phyloP scores from a whole-genome alignment of 2,113 vertebrate species.

The Siphamia tubifer region DNA sequence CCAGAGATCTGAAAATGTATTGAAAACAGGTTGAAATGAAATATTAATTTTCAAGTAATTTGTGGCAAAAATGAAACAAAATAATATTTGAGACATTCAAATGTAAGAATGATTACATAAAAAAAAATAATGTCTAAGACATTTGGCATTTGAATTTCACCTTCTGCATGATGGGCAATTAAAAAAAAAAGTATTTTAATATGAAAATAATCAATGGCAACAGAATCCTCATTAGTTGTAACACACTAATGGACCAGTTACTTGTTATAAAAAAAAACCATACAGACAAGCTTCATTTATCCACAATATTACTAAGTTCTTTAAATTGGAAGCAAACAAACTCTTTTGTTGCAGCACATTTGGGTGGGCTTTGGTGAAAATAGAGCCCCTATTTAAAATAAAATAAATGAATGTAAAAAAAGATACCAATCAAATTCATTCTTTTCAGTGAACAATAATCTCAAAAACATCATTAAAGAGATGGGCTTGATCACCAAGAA shows the following conservation, averaged over 20 bases:
- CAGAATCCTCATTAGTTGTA: not conserved
- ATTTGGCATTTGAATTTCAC: not conserved
- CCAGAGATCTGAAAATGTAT: no score
- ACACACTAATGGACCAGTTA: not conserved
- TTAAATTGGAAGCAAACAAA: not conserved
- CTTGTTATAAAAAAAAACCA: not conserved
- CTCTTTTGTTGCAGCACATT: slow-evolving; percentile 6
- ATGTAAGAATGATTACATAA: not conserved
- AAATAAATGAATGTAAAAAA: slow-evolving; percentile 47
- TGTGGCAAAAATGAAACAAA: no score
- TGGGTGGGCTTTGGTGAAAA: slow-evolving; percentile 14
- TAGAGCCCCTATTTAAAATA: slow-evolving; percentile 17
- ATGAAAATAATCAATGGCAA: not conserved
- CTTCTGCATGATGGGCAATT: not conserved
- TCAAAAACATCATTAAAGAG: slow-evolving; percentile 77
- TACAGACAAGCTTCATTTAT: not conserved
- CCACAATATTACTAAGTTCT: not conserved
- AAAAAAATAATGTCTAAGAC: no score
- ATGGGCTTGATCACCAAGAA: slow-evolving; percentile 58
- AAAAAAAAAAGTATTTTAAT: not conserved
- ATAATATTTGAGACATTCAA: not conserved
- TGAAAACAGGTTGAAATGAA: no score
- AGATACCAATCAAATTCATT: slow-evolving; percentile 72
- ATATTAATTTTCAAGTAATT: no score
- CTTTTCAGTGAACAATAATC: slow-evolving; percentile 58